Percentiles rank a stretch among this genome's conserved stretches.
Conservation (phyloP, 37 sponge, comb jelly and placozoan species). For the Crambe crambe region DNA sequence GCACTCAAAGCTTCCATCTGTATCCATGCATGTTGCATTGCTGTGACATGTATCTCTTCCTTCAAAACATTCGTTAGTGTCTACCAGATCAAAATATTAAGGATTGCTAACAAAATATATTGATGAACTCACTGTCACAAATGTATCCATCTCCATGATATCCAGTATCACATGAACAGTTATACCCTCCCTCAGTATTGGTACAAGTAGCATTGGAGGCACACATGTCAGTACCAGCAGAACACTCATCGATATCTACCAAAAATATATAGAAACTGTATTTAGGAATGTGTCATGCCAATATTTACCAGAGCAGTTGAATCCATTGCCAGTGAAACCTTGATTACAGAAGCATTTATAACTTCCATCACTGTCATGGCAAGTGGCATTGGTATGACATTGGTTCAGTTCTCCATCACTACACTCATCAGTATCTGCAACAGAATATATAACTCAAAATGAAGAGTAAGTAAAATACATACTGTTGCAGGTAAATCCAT, state of each 20-base stretch:
- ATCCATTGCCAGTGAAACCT: slow-evolving; percentile 33
- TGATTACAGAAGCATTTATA: slow-evolving; percentile 40
- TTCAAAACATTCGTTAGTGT: not conserved
- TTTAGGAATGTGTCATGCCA: no score
- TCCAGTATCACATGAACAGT: slow-evolving; percentile 50
- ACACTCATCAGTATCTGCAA: slow-evolving; percentile 73
- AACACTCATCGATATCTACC: slow-evolving; percentile 25
- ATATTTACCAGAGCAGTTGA: not conserved
- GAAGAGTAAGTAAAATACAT: no score
- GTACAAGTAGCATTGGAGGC: slow-evolving; percentile 25
- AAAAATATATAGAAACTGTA: not conserved
- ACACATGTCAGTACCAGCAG: not conserved
- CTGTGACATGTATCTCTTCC: no score
- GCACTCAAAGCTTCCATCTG: no score
- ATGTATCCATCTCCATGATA: slow-evolving; percentile 23
- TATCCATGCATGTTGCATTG: no score
- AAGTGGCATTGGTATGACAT: slow-evolving; percentile 38
- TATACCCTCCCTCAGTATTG: slow-evolving; percentile 41
- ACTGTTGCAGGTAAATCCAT: slow-evolving; percentile 4
- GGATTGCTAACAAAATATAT: no score
- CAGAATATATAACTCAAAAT: not conserved
- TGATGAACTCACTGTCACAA: slow-evolving; percentile 15
- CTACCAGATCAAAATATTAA: not conserved
- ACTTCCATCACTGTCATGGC: slow-evolving; percentile 57
- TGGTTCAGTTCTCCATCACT: not conserved